Evolutionary conservation across 2,888 invertebrate species (phyloP), one percentile per base, ranked within the genome.

Genomic region (Tinea pellionella): DNA sequence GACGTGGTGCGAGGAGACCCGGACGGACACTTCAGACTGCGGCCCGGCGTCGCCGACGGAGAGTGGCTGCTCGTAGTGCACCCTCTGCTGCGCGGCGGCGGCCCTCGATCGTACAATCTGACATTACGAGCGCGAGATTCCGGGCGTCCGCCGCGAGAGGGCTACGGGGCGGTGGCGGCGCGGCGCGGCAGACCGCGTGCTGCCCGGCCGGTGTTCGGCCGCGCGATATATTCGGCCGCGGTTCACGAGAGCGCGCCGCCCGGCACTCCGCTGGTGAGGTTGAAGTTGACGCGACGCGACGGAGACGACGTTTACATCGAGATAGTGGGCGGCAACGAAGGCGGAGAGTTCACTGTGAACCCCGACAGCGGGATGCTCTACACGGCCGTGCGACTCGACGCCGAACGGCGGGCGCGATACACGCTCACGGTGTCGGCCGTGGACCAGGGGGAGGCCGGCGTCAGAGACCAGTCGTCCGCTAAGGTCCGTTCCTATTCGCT

Each of bases 261-360:
- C 8, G 94, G 95, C 72, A 96, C 96, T 59, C 96, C 96, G 0
- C 90, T 98, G 47, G 92, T 97, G 65, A 89, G 95, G 65, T 89
- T 98, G 60, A 95, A 94, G 77, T 96, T 97, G 0, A 92, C 91
- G 15, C 97, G 97, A 77, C 92, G 47, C 92, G 96, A 96, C 74
- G 91, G 92, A 65, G 95, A 96, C 74, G 95, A 93, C 69, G 94
- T 97, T 0, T 92, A 92, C 68, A 91, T 98, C 63, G 93, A 94
- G 80, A 96, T 98, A 60, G 95, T 95, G 1, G 96, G 95, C 1
- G 97, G 97, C 3, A 97, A 97, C 77, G 94, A 96, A 73, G 94
- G 94, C 6, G 94, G 93, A 0, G 94, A 96, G 72, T 98, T 98
- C 76, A 88, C 90, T 64, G 92, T 98, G 9, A 95, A 97, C 76